A percentile compares a stretch with the other conserved stretches of the same genome.
These are phyloP conservation scores for Taenaris catops DNA, from an alignment of 2,888 invertebrate species.

Conservation along the genomic window DNA sequence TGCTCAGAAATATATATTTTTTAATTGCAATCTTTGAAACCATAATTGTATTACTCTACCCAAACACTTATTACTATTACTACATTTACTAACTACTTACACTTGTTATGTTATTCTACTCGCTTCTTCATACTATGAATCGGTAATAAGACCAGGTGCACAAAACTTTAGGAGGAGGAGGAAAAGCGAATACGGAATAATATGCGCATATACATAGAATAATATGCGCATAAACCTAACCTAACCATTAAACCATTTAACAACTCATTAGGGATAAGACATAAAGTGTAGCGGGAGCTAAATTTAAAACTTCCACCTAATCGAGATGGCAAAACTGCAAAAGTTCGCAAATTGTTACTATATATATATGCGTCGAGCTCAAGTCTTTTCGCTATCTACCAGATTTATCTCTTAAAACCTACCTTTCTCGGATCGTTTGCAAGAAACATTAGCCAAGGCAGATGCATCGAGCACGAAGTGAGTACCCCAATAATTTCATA, in stretches of 20 bases:
- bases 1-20: too few relatives aligned
- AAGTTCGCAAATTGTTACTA: constrained; percentile 34
- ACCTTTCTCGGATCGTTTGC: constrained; percentile 59
- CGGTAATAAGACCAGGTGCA: too few relatives aligned
- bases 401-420: constrained; percentile 67
- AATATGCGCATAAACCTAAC: background rate
- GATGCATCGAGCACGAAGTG: constrained; percentile 73
- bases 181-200: too few relatives aligned
- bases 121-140: too few relatives aligned
- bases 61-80: too few relatives aligned
- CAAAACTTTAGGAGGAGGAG: too few relatives aligned
- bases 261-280: constrained; percentile 1
- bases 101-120: too few relatives aligned
- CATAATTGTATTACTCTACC: too few relatives aligned
- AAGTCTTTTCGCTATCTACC: constrained; percentile 42
- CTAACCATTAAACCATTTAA: background rate
- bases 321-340: constrained; percentile 25
- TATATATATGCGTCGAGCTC: constrained; percentile 44
- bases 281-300: background rate
- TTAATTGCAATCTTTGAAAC: too few relatives aligned
- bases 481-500: constrained; percentile 76
- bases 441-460: constrained; percentile 54
- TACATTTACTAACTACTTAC: too few relatives aligned
- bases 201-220: too few relatives aligned
- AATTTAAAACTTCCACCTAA: constrained; percentile 20